phyloP scores from a whole-genome alignment of 1,140 invertebrate genomes.

The Drosophila prosaltans region DNA sequence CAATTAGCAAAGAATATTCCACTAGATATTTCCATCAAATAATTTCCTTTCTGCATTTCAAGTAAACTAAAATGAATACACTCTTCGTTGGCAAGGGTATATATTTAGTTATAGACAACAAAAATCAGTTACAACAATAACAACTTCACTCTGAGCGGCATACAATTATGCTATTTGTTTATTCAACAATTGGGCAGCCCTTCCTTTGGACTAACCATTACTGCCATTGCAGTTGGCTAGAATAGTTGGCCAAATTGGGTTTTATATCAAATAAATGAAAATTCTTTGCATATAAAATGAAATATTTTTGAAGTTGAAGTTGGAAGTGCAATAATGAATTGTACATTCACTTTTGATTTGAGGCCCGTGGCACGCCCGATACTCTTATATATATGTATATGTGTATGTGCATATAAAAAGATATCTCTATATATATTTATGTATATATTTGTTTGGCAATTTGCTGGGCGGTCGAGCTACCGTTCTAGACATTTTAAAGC shows the following conservation, averaged over 20 bases:
- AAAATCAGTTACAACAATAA: conserved; percentile 33
- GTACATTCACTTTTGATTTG: conserved; percentile 75
- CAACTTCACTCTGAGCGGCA: background rate
- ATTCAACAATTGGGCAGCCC: conserved; percentile 5
- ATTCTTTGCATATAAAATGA: conserved; percentile 8
- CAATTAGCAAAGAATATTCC: too few relatives aligned
- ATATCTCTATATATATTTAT: background rate
- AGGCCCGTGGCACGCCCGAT: conserved; percentile 50
- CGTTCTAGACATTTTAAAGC: conserved; percentile 52
- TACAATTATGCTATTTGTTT: conserved; percentile 16
- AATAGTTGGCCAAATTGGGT: conserved; percentile 13
- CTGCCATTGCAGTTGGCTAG: background rate
- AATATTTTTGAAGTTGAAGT: conserved; percentile 11
- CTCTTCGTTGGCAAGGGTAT: background rate
- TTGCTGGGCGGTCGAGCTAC: conserved; percentile 45
- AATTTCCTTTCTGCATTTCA: too few relatives aligned
- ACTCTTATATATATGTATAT: conserved; percentile 2
- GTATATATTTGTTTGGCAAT: conserved; percentile 31
- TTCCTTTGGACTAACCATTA: background rate
- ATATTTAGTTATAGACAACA: too few relatives aligned
- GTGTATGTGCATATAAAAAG: background rate
- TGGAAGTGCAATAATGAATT: conserved; percentile 11
- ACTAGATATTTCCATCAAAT: too few relatives aligned
- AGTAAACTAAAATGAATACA: too few relatives aligned
- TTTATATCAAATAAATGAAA: background rate